These are phyloP conservation scores for Coelopa frigida DNA, from an alignment of 1,140 invertebrate genomes.

Conservation along the genomic window DNA sequence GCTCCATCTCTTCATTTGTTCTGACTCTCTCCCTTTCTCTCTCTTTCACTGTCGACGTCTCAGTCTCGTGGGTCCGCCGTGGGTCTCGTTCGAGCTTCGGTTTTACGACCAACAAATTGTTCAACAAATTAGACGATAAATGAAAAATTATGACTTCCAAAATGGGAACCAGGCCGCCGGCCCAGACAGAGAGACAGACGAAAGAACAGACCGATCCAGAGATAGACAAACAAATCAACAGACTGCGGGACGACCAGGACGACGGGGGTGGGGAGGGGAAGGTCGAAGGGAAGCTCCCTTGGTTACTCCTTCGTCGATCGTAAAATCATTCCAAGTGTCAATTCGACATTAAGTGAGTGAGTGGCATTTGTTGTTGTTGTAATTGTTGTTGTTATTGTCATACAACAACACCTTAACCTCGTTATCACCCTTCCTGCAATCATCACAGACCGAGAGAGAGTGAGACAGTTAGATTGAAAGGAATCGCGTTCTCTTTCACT, in stretches of 20 bases:
- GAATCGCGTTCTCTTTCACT: too few relatives aligned
- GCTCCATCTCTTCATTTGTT: too few relatives aligned
- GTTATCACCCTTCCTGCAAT: too few relatives aligned
- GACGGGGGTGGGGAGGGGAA: background rate
- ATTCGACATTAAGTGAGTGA: constrained; percentile 12
- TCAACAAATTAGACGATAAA: constrained; percentile 11
- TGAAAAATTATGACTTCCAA: constrained; percentile 11
- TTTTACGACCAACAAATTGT: constrained; percentile 13
- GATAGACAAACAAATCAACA: too few relatives aligned
- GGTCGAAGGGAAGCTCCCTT: background rate
- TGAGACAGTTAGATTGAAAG: too few relatives aligned
- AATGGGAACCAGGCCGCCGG: background rate
- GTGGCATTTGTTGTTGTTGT: constrained; percentile 10
- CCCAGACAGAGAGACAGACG: background rate
- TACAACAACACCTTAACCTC: background rate
- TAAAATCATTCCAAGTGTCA: constrained; percentile 10
- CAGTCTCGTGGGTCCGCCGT: too few relatives aligned
- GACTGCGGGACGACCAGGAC: too few relatives aligned
- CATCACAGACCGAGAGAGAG: too few relatives aligned
- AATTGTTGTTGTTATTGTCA: background rate
- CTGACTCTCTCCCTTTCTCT: too few relatives aligned
- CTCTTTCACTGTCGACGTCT: too few relatives aligned
- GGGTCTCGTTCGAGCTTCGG: constrained; percentile 11
- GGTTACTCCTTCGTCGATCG: constrained; percentile 2
- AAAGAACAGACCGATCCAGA: too few relatives aligned